These are phyloP conservation scores for Drosophila takahashii DNA, from an alignment of 1,140 invertebrate genomes.

Conservation along the genomic window DNA sequence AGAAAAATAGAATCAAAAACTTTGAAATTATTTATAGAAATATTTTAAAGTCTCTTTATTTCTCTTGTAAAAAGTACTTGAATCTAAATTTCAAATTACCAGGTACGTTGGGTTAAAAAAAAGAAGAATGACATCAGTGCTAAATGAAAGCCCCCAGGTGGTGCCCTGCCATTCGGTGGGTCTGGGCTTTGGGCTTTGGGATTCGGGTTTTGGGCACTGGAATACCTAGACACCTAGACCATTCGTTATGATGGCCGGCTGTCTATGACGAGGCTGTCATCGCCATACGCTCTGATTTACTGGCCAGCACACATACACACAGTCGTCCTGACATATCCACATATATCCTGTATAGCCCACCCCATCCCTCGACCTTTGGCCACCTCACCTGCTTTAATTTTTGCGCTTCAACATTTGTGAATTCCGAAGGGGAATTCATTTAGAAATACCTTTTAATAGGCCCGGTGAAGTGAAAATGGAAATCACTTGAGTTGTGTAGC, in stretches of 20 bases:
- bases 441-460: constrained; percentile 67
- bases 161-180: not conserved
- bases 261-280: constrained; percentile 77
- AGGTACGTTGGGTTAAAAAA: not conserved
- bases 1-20: too few species aligned
- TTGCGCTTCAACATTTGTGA: constrained; percentile 27
- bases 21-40: too few species aligned
- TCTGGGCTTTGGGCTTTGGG: not conserved
- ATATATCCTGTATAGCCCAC: not conserved
- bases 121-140: not conserved
- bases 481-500: constrained; percentile 38
- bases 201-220: not conserved
- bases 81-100: not conserved
- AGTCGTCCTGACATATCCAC: constrained; percentile 7
- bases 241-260: constrained; percentile 75
- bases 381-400: constrained; percentile 29
- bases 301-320: constrained; percentile 48
- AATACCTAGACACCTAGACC: constrained; percentile 36
- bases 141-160: constrained; percentile 6
- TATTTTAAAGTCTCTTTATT: too few species aligned
- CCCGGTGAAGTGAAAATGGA: constrained; percentile 42
- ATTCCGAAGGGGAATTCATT: constrained; percentile 48
- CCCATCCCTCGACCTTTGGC: constrained; percentile 1
- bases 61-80: not conserved
- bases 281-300: constrained; percentile 79